These are phyloP conservation scores for Cottoperca gobio DNA, from an alignment of 2,797 vertebrate genomes.

Conservation along the genomic window DNA sequence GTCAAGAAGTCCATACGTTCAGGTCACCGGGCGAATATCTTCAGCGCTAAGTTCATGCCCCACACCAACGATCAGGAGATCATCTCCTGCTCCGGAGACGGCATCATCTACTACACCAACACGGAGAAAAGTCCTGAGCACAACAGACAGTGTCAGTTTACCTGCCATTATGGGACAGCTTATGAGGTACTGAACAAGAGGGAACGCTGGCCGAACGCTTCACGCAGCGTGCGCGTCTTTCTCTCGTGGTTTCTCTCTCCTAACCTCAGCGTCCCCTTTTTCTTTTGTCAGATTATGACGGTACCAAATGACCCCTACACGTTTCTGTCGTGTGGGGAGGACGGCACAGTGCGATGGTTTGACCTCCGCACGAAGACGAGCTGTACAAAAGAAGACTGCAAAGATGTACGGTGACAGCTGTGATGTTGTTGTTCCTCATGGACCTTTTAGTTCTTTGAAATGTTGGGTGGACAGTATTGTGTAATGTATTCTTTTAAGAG, in stretches of 20 bases:
- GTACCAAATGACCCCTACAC: constrained; percentile 98
- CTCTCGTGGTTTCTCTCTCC: background rate
- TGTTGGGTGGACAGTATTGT: background rate
- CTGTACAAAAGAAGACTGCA: constrained; percentile 99
- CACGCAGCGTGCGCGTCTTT: background rate
- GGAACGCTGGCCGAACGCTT: background rate
- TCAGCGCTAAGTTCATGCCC: constrained; percentile 99
- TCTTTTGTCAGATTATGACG: constrained; percentile 91
- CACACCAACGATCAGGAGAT: constrained; percentile 98
- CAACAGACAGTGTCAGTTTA: constrained; percentile 97
- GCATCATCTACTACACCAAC: constrained; percentile 97
- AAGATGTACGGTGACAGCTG: constrained; percentile 89
- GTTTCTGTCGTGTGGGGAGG: constrained; percentile 97
- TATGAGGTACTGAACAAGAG: constrained; percentile 89
- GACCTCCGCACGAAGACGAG: constrained; percentile 97
- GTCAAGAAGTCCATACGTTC: constrained; percentile 97
- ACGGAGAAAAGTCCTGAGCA: constrained; percentile 94
- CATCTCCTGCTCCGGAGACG: constrained; percentile 97
- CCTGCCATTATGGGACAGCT: constrained; percentile 98
- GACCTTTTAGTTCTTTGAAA: background rate
- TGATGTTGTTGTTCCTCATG: background rate
- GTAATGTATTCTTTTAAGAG: background rate
- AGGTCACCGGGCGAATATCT: constrained; percentile 98
- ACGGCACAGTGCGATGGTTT: constrained; percentile 98
- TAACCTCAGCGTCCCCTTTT: background rate